A percentile compares a stretch with the other conserved stretches of the same genome.
These are phyloP conservation scores for Opisthocomus hoazin DNA, from an alignment of 2,113 vertebrate genomes.

Conservation along the genomic window DNA sequence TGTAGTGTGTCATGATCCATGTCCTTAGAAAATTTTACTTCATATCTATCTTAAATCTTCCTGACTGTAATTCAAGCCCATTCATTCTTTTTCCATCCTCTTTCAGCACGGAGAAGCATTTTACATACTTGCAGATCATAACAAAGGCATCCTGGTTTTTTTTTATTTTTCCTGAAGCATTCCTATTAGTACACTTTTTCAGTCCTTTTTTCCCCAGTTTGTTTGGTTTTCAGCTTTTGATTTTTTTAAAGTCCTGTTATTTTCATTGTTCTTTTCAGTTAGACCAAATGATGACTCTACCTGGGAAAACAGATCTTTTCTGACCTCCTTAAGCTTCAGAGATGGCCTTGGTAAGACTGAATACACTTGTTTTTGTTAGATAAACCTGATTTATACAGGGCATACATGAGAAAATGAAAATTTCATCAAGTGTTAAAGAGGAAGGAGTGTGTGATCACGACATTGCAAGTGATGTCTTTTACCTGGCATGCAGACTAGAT, in stretches of 20 bases:
- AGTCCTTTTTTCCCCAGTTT: not conserved
- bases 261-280: not conserved
- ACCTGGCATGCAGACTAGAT: not conserved
- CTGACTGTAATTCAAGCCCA: not conserved
- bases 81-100: not conserved
- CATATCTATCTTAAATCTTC: not conserved
- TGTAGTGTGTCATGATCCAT: not conserved
- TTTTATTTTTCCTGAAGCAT: not conserved
- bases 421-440: not conserved
- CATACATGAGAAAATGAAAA: not conserved
- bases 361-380: not conserved
- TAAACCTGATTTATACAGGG: not conserved
- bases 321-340: not conserved
- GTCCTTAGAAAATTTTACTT: slow-evolving; percentile 6
- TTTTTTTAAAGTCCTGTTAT: not conserved
- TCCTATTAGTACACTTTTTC: not conserved
- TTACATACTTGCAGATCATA: not conserved
- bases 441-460: not conserved
- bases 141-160: not conserved
- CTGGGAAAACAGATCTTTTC: not conserved
- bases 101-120: not conserved
- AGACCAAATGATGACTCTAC: not conserved
- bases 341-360: not conserved
- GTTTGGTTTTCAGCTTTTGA: too few relatives aligned
- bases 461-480: not conserved